Percentiles rank a stretch among this genome's conserved stretches.
phyloP scores from a whole-genome alignment of 2,797 vertebrate species.

The Phataginus tetradactyla region DNA sequence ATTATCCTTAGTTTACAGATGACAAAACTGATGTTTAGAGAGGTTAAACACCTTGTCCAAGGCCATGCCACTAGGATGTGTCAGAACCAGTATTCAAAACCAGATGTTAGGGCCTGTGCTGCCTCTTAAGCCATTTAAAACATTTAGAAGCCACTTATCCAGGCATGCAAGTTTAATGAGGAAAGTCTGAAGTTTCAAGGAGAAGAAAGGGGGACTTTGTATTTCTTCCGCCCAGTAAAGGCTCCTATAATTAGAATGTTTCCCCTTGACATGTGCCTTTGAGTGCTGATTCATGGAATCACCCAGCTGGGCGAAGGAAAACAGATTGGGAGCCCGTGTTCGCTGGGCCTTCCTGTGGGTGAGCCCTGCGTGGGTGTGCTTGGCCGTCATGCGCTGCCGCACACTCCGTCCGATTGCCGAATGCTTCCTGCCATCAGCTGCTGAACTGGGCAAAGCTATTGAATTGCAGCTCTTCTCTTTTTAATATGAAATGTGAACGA shows the following conservation, averaged over 20 bases:
- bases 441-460: background rate
- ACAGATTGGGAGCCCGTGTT: background rate
- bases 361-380: fast-evolving
- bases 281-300: background rate
- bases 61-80: background rate
- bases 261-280: conserved; percentile 8
- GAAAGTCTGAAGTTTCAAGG: conserved; percentile 62
- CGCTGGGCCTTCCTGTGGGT: background rate
- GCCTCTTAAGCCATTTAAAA: background rate
- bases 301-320: conserved; percentile 46
- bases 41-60: background rate
- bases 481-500: background rate
- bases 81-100: background rate
- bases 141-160: conserved; percentile 66
- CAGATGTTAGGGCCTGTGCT: background rate
- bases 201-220: background rate
- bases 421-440: conserved; percentile 21
- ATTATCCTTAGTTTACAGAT: background rate
- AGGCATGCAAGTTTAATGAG: conserved; percentile 67
- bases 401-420: background rate
- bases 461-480: conserved; percentile 30
- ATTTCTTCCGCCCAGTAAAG: background rate
- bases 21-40: background rate
- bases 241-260: background rate
- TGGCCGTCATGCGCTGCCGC: background rate